Percentiles rank a stretch among this genome's conserved stretches.
Conservation (phyloP, 2,888 invertebrate species). For the Syritta pipiens region DNA sequence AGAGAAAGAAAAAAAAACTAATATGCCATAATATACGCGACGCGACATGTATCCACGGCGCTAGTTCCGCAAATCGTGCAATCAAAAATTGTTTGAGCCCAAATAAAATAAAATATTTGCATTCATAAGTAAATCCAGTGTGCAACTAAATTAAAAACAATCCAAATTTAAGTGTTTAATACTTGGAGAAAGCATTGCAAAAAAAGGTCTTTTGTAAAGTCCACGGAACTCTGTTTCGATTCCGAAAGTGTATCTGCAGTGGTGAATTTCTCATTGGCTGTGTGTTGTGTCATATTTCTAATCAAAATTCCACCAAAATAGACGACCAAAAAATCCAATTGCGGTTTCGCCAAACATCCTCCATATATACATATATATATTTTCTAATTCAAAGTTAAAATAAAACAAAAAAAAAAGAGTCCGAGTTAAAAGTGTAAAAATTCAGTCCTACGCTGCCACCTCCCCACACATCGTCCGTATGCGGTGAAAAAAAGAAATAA, state of each 20-base stretch:
- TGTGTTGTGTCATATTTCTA: constrained; percentile 66
- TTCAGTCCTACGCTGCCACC: constrained; percentile 33
- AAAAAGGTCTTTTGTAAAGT: constrained; percentile 35
- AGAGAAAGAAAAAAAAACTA: constrained; percentile 20
- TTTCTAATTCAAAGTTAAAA: constrained; percentile 37
- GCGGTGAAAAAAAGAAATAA: constrained; percentile 45
- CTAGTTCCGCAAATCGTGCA: constrained; percentile 43
- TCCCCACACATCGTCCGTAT: constrained; percentile 31
- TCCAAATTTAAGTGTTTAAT: constrained; percentile 28
- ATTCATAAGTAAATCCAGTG: constrained; percentile 6
- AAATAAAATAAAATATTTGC: constrained; percentile 7
- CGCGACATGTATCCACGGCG: constrained; percentile 65
- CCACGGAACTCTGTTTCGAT: constrained; percentile 37
- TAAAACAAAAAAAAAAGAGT: constrained; percentile 5
- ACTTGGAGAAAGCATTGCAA: constrained; percentile 20
- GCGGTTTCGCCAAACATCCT: constrained; percentile 28
- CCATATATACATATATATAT: too few species aligned
- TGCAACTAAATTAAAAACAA: constrained; percentile 4
- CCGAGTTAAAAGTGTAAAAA: constrained; percentile 21
- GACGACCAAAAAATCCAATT: constrained; percentile 35
- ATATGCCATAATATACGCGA: constrained; percentile 53
- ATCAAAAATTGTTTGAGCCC: constrained; percentile 19
- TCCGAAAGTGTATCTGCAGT: constrained; percentile 41
- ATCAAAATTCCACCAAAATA: constrained; percentile 59
- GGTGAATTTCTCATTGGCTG: constrained; percentile 53